Evolutionary conservation across 1,140 invertebrate genomes (phyloP).

Genomic region (Drosophila virilis): DNA sequence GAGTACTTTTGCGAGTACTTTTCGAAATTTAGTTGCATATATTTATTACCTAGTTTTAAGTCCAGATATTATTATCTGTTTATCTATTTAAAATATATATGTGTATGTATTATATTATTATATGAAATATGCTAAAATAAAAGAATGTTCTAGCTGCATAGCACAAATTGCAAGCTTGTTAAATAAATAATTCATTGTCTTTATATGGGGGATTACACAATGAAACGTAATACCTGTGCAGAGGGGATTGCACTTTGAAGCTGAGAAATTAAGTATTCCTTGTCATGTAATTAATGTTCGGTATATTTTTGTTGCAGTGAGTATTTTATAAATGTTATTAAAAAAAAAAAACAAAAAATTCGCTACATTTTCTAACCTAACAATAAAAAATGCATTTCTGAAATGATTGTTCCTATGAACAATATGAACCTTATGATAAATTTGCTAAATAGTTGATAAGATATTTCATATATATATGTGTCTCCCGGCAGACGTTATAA

Average conservation of each 20-base stretch:
- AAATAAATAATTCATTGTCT: neutral
- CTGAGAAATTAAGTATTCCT: neutral
- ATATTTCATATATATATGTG: too few relatives aligned
- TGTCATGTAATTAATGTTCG: too few relatives aligned
- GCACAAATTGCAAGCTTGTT: neutral
- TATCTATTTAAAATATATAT: conserved; percentile 12
- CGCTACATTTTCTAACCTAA: too few relatives aligned
- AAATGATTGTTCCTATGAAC: too few relatives aligned
- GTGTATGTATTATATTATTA: conserved; percentile 3
- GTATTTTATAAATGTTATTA: too few relatives aligned
- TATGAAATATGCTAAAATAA: conserved; percentile 13
- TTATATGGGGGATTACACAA: neutral
- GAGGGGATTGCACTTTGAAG: neutral
- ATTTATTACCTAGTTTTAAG: conserved; percentile 25
- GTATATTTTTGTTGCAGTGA: too few relatives aligned
- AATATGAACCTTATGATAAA: too few relatives aligned
- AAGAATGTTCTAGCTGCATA: conserved; percentile 4
- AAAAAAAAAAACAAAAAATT: too few relatives aligned
- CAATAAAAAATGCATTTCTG: too few relatives aligned
- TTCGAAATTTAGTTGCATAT: conserved; percentile 5
- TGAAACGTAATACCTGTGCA: neutral
- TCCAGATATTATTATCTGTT: neutral
- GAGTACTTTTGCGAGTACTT: conserved; percentile 1
- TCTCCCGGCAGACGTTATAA: too few relatives aligned
- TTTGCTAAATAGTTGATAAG: too few relatives aligned